phyloP scores from a whole-genome alignment of 2,888 invertebrate genomes.

The Hymenopus coronatus region DNA sequence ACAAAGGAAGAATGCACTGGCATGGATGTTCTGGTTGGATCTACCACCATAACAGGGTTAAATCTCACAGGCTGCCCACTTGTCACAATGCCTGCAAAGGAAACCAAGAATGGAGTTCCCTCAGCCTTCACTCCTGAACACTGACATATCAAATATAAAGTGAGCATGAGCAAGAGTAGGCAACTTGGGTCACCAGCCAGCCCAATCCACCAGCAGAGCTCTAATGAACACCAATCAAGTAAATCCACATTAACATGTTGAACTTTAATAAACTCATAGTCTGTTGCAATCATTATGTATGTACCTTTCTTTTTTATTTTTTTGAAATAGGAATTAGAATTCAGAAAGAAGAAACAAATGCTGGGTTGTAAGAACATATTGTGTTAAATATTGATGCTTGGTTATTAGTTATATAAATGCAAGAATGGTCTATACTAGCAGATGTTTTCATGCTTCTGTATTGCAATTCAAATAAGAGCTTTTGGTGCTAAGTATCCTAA shows the following conservation, averaged over 20 bases:
- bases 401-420: too few relatives aligned
- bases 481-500: too few relatives aligned
- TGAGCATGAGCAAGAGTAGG: not conserved
- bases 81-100: conserved; percentile 31
- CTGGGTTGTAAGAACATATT: too few relatives aligned
- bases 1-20: conserved; percentile 32
- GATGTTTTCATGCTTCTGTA: too few relatives aligned
- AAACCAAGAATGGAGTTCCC: not conserved
- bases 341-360: too few relatives aligned
- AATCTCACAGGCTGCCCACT: conserved; percentile 32
- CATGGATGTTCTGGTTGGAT: conserved; percentile 31
- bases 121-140: not conserved
- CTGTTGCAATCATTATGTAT: not conserved
- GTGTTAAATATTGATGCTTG: too few relatives aligned
- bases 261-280: not conserved
- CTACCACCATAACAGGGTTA: conserved; percentile 37
- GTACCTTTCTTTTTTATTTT: too few relatives aligned
- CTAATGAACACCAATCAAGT: not conserved
- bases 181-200: not conserved
- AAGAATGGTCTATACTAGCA: too few relatives aligned
- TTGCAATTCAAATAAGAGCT: too few relatives aligned
- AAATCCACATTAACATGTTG: not conserved
- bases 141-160: not conserved
- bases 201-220: not conserved
- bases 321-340: too few relatives aligned